Evolutionary conservation across 2,888 invertebrate species (phyloP).

Genomic region (Platerodrilus igneus): DNA sequence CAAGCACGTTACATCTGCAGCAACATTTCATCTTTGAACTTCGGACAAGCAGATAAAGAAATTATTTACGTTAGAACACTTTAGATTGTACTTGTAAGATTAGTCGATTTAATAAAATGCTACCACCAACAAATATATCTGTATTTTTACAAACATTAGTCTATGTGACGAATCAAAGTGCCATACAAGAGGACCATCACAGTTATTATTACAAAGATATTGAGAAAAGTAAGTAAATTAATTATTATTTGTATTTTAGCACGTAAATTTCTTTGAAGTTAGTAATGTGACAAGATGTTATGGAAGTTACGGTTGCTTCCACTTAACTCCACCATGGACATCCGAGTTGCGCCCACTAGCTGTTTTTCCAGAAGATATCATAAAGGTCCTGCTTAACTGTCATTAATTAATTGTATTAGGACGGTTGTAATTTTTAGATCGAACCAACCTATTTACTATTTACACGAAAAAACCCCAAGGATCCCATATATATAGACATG

Average conservation of each 20-base stretch:
- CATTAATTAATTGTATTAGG: background rate
- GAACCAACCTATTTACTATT: slow-evolving; percentile 60
- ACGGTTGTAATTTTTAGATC: slow-evolving; percentile 43
- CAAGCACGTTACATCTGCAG: slow-evolving; percentile 14
- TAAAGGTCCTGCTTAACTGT: slow-evolving; percentile 51
- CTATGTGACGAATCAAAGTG: slow-evolving; percentile 41
- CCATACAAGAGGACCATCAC: slow-evolving; percentile 39
- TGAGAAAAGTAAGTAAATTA: slow-evolving; percentile 40
- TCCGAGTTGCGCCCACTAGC: slow-evolving; percentile 74
- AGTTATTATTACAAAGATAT: slow-evolving; percentile 46
- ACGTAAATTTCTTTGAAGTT: slow-evolving; percentile 28
- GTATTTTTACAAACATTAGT: slow-evolving; percentile 39
- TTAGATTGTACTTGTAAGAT: background rate
- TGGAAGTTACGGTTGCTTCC: slow-evolving; percentile 76
- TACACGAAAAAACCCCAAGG: slow-evolving; percentile 49
- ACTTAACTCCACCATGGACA: slow-evolving; percentile 72
- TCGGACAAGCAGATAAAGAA: slow-evolving; percentile 15
- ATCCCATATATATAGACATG: slow-evolving; percentile 61
- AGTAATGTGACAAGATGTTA: slow-evolving; percentile 59
- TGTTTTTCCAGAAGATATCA: slow-evolving; percentile 70
- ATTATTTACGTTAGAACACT: slow-evolving; percentile 1
- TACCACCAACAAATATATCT: slow-evolving; percentile 35
- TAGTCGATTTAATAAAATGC: slow-evolving; percentile 27
- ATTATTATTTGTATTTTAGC: background rate
- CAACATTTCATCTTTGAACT: slow-evolving; percentile 22